phyloP scores from a whole-genome alignment of 1,140 invertebrate genomes.

The Lethrus apterus region DNA sequence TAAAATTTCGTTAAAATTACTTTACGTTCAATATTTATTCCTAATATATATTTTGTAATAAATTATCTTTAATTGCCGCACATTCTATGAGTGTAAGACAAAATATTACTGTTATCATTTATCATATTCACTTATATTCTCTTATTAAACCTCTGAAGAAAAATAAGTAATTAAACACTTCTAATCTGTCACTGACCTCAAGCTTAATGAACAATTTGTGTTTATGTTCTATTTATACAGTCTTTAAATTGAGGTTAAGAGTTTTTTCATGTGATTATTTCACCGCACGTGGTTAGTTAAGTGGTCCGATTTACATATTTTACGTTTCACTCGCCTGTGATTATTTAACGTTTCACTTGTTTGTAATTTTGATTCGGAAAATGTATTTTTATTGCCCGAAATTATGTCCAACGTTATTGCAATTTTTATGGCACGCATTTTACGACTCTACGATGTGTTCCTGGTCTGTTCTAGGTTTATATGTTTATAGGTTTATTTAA shows the following conservation, averaged over 20 bases:
- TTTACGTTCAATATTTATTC: too few relatives aligned
- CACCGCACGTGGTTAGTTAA: conserved; percentile 15
- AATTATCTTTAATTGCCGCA: too few relatives aligned
- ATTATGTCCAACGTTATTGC: conserved; percentile 2
- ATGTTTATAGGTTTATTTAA: conserved; percentile 13
- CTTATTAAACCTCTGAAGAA: not conserved
- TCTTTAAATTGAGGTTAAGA: conserved; percentile 15
- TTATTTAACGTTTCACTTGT: conserved; percentile 8
- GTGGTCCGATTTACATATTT: conserved; percentile 1
- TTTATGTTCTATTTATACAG: conserved; percentile 7
- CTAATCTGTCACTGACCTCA: conserved; percentile 9
- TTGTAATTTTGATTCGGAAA: conserved; percentile 4
- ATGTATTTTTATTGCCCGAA: conserved; percentile 10
- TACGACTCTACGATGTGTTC: not conserved
- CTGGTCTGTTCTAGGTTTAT: conserved; percentile 2
- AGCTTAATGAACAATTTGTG: too few relatives aligned
- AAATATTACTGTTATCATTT: conserved; percentile 1
- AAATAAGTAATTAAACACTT: conserved; percentile 4
- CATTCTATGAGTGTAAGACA: too few relatives aligned
- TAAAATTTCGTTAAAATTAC: too few relatives aligned
- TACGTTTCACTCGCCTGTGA: not conserved
- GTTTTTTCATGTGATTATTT: conserved; percentile 15
- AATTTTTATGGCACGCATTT: conserved; percentile 11
- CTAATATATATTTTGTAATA: too few relatives aligned
- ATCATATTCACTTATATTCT: conserved; percentile 4